A percentile compares a stretch with the other conserved stretches of the same genome.
Evolutionary conservation across 2,113 vertebrate species (phyloP).

Genomic region (Alectura lathami): DNA sequence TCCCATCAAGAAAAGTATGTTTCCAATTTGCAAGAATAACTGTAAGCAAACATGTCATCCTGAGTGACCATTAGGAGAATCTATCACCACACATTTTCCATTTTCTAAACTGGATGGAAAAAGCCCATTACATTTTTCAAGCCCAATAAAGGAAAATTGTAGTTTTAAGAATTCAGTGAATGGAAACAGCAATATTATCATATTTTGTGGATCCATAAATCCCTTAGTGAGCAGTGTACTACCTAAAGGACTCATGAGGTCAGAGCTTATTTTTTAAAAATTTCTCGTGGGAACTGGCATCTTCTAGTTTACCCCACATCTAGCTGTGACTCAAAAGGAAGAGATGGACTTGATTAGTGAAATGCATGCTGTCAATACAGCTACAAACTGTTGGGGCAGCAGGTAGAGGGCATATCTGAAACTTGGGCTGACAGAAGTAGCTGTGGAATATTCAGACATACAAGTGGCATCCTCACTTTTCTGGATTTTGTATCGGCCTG

Average conservation of each 20-base stretch:
- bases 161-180: background rate
- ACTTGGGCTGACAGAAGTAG: background rate
- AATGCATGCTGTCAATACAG: background rate
- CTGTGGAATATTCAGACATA: background rate
- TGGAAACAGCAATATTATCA: background rate
- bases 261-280: background rate
- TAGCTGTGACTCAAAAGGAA: background rate
- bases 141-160: background rate
- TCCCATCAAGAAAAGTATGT: constrained; percentile 1
- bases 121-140: background rate
- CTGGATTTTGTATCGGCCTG: background rate
- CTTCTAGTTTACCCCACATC: background rate
- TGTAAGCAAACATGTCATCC: constrained; percentile 14
- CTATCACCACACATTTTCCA: background rate
- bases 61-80: constrained; percentile 3
- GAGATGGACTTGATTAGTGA: background rate
- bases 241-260: background rate
- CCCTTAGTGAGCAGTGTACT: background rate
- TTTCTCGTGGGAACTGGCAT: accelerated
- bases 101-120: background rate
- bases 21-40: constrained; percentile 39
- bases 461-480: background rate
- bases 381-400: background rate
- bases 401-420: background rate
- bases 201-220: background rate